Conservation (phyloP, 2,113 vertebrate genomes). For the Hylia prasina region DNA sequence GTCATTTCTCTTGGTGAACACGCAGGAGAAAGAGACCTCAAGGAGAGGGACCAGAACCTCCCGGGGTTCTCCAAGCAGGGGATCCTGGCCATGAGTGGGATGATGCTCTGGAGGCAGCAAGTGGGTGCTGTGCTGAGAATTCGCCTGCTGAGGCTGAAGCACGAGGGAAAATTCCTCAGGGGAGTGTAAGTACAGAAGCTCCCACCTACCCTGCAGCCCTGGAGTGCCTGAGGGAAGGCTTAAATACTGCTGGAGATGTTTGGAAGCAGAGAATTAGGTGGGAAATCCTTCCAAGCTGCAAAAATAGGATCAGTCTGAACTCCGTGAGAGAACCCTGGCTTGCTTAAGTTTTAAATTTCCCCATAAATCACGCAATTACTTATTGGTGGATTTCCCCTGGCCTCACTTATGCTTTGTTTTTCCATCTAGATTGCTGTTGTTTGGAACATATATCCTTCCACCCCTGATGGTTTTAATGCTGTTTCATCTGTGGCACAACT, state of each 20-base stretch:
- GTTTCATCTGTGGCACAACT: slow-evolving; percentile 19
- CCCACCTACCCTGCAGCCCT: not conserved
- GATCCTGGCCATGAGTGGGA: slow-evolving; percentile 10
- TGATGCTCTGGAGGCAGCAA: slow-evolving; percentile 87
- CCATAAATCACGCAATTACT: not conserved
- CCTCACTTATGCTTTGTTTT: not conserved
- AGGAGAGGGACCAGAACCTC: slow-evolving; percentile 69
- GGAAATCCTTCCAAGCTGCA: not conserved
- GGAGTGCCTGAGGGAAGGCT: not conserved
- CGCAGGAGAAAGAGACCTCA: slow-evolving; percentile 57
- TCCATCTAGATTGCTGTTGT: slow-evolving; percentile 75
- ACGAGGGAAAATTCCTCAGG: slow-evolving; percentile 73
- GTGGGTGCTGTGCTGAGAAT: slow-evolving; percentile 79
- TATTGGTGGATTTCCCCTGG: not conserved
- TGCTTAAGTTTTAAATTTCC: not conserved
- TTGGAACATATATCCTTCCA: slow-evolving; percentile 69
- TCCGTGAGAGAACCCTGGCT: not conserved
- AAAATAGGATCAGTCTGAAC: not conserved
- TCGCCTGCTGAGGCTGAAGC: slow-evolving; percentile 82
- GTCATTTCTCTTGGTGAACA: slow-evolving; percentile 69
- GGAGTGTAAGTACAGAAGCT: slow-evolving; percentile 46
- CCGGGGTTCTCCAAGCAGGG: slow-evolving; percentile 58
- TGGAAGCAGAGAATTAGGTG: not conserved
- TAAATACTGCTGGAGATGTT: not conserved
- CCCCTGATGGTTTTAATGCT: slow-evolving; percentile 55